phyloP scores from a whole-genome alignment of 2,113 vertebrate genomes.

The Calyptommatus sinebrachiatus region DNA sequence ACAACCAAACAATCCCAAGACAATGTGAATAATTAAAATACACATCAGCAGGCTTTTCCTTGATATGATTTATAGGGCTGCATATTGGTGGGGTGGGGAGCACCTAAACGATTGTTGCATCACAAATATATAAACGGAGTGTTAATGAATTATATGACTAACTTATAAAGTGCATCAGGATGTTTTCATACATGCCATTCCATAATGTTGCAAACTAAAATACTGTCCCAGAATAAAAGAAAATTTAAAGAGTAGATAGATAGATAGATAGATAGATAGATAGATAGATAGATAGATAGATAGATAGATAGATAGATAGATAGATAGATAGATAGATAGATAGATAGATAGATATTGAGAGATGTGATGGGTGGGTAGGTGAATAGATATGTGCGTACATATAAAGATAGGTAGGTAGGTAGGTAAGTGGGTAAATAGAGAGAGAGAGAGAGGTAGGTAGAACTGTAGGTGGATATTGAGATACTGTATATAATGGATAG shows the following conservation, averaged over 20 bases:
- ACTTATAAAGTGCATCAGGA: not conserved
- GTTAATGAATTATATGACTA: conserved; percentile 1
- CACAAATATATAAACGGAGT: not conserved
- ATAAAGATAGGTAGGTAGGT: too few species aligned
- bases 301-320: too few species aligned
- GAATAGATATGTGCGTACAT: too few species aligned
- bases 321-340: too few species aligned
- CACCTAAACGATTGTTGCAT: not conserved
- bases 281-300: too few species aligned
- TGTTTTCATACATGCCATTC: not conserved
- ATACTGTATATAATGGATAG: too few species aligned
- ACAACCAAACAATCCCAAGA: conserved; percentile 2
- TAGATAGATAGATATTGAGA: too few species aligned
- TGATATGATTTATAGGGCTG: conserved; percentile 1
- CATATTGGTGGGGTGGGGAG: conserved; percentile 1
- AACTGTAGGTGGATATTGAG: too few species aligned
- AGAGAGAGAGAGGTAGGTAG: too few species aligned
- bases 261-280: too few species aligned
- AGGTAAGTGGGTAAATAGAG: too few species aligned
- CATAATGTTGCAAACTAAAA: not conserved
- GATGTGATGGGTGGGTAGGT: too few species aligned
- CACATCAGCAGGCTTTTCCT: not conserved
- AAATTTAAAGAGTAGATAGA: not conserved
- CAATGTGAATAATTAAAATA: conserved; percentile 19
- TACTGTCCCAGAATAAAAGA: not conserved